Percentiles rank a stretch among this genome's conserved stretches.
phyloP scores from a whole-genome alignment of 2,888 invertebrate genomes.

The Steinernema scapterisci region DNA sequence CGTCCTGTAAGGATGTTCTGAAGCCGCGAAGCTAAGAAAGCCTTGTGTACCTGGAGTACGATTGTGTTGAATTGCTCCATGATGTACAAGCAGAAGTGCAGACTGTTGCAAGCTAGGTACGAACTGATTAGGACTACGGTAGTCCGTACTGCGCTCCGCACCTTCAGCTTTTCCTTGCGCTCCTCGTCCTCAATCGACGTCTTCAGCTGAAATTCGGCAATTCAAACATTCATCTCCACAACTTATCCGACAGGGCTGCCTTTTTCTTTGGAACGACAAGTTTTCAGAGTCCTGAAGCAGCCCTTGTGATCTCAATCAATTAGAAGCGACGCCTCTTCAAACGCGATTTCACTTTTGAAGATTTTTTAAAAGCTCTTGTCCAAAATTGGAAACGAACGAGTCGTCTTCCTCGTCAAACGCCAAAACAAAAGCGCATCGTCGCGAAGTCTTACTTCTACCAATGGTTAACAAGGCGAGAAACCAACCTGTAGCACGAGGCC shows the following conservation, averaged over 20 bases:
- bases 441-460: too few relatives aligned
- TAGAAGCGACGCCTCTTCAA: slow-evolving; percentile 8
- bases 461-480: background rate
- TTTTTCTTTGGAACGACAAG: too few relatives aligned
- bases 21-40: background rate
- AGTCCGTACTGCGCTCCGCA: slow-evolving; percentile 52
- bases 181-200: slow-evolving; percentile 34
- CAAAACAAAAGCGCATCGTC: background rate
- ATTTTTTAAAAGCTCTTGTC: slow-evolving; percentile 4
- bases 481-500: slow-evolving; percentile 17
- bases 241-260: background rate
- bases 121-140: slow-evolving; percentile 53
- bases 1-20: slow-evolving; percentile 41
- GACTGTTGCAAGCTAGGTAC: slow-evolving; percentile 54
- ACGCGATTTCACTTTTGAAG: background rate
- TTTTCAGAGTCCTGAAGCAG: background rate
- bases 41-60: slow-evolving; percentile 41
- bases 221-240: too few relatives aligned
- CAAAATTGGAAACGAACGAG: background rate
- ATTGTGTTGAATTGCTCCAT: slow-evolving; percentile 46
- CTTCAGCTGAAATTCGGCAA: slow-evolving; percentile 25
- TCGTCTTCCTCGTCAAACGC: background rate
- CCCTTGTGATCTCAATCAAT: background rate
- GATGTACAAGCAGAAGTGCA: slow-evolving; percentile 51
- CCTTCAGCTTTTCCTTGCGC: slow-evolving; percentile 37